A percentile compares a stretch with the other conserved stretches of the same genome.
Conservation (phyloP, 2,797 vertebrate genomes). For the Melanotaenia trifasciata region DNA sequence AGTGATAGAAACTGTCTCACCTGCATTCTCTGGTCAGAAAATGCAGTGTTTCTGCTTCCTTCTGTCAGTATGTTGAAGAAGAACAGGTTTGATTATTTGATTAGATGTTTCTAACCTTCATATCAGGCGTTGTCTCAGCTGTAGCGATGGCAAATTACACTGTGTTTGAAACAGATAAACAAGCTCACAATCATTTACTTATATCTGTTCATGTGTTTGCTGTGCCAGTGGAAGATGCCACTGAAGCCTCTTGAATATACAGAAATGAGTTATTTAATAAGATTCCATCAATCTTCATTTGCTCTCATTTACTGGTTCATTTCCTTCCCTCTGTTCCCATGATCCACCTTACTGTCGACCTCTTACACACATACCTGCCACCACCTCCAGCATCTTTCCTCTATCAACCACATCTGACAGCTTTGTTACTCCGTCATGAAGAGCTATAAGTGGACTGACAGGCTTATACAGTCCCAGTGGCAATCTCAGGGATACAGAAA, state of each 20-base stretch:
- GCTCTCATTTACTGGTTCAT: conserved; percentile 49
- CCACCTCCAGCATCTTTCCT: conserved; percentile 18
- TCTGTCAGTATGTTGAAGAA: conserved; percentile 26
- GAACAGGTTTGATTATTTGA: neutral
- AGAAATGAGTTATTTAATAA: conserved; percentile 47
- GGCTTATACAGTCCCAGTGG: conserved; percentile 35
- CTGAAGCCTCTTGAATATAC: conserved; percentile 13
- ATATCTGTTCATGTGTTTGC: conserved; percentile 48
- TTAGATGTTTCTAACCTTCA: conserved; percentile 38
- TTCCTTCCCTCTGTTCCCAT: conserved; percentile 24
- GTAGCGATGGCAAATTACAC: neutral
- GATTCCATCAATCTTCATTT: conserved; percentile 60
- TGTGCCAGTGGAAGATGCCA: conserved; percentile 21
- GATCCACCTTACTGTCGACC: conserved; percentile 4
- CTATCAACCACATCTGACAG: conserved; percentile 26
- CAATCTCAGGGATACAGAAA: conserved; percentile 44
- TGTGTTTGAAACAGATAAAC: conserved; percentile 43
- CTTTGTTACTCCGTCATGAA: conserved; percentile 23
- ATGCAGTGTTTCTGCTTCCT: conserved; percentile 15
- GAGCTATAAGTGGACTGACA: conserved; percentile 49
- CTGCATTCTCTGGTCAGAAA: conserved; percentile 9
- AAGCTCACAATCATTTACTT: conserved; percentile 36
- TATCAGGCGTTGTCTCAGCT: conserved; percentile 6
- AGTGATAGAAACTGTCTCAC: conserved; percentile 9
- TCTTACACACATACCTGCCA: conserved; percentile 11